Evolutionary conservation across 1,140 invertebrate species (phyloP).

Genomic region (Geopemphigus sp.): DNA sequence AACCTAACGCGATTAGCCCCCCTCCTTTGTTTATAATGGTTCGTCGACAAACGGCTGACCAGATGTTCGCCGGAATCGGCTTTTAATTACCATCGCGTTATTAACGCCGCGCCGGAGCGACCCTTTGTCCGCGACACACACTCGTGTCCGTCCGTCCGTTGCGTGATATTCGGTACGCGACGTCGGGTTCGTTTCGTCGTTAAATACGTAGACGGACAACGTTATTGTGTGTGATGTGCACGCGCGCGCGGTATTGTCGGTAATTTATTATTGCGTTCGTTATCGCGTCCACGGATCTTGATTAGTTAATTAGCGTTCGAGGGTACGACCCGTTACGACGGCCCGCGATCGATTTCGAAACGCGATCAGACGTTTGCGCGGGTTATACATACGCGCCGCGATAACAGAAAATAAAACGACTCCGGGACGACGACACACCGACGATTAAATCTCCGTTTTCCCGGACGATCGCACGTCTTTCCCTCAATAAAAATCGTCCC

Average conservation of each 20-base stretch:
- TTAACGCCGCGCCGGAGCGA: no score
- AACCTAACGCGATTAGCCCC: not conserved
- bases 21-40: not conserved
- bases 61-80: slow-evolving; percentile 20
- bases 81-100: slow-evolving; percentile 11
- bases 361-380: no score
- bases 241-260: no score
- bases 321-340: no score
- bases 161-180: not conserved
- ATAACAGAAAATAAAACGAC: no score
- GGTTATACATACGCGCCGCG: not conserved
- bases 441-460: no score
- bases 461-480: no score
- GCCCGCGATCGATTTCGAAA: no score
- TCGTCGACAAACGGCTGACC: not conserved
- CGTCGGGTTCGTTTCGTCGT: not conserved
- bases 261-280: not conserved
- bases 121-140: not conserved
- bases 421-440: no score
- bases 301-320: not conserved
- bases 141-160: not conserved
- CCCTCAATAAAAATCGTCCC: no score
- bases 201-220: not conserved
- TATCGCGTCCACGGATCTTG: slow-evolving; percentile 10
- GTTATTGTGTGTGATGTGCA: no score